A percentile compares a stretch with the other conserved stretches of the same genome.
Evolutionary conservation across 2,113 vertebrate species (phyloP).

Genomic region (Ibidorhyncha struthersii): DNA sequence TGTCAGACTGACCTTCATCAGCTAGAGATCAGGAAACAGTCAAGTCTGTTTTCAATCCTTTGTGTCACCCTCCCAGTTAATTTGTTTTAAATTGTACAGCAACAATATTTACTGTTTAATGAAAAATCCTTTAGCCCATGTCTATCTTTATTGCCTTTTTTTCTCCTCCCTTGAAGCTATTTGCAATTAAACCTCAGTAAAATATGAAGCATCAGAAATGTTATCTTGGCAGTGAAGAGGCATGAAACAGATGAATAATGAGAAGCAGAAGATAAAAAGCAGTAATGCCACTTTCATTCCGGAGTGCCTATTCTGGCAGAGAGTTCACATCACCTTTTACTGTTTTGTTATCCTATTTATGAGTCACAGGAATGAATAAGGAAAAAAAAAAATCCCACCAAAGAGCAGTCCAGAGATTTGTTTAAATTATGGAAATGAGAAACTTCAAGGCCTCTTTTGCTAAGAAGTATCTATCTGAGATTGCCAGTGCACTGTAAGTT

Average conservation of each 20-base stretch:
- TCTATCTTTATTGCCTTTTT: neutral
- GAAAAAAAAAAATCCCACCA: neutral
- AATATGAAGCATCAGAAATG: conserved; percentile 27
- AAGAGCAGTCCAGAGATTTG: conserved; percentile 30
- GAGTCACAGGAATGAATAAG: conserved; percentile 11
- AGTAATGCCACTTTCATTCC: conserved; percentile 53
- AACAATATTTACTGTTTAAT: neutral
- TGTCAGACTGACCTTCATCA: neutral
- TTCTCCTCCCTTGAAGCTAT: neutral
- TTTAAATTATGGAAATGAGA: conserved; percentile 50
- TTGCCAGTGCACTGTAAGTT: neutral
- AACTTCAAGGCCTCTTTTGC: neutral
- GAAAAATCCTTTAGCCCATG: neutral
- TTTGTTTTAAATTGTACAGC: neutral
- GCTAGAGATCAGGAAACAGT: neutral
- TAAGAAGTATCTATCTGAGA: neutral
- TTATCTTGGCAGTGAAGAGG: conserved; percentile 33
- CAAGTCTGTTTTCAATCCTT: neutral
- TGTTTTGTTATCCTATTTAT: conserved; percentile 36
- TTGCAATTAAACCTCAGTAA: conserved; percentile 66
- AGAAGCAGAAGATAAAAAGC: conserved; percentile 61
- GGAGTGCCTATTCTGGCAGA: conserved; percentile 8
- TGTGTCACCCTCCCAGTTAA: neutral
- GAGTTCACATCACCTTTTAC: conserved; percentile 41
- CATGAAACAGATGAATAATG: conserved; percentile 63